A percentile compares a stretch with the other conserved stretches of the same genome.
phyloP scores from a whole-genome alignment of 2,888 invertebrate genomes.

The Saturnia japonica region DNA sequence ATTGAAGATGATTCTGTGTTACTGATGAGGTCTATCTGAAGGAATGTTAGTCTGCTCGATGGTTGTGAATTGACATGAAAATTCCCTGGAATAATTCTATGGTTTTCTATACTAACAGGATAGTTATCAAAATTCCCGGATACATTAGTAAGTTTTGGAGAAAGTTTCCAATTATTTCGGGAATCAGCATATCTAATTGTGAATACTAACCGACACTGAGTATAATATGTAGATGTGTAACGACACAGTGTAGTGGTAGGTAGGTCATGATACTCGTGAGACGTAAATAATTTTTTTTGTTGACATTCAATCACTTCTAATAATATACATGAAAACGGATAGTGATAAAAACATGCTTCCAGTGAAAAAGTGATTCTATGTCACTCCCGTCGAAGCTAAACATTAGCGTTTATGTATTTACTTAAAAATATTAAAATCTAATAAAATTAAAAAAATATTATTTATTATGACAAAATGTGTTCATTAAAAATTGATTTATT shows the following conservation, averaged over 20 bases:
- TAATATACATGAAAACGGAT: neutral
- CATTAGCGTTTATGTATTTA: slow-evolving; percentile 46
- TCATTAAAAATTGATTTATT: too few relatives aligned
- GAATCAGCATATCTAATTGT: neutral
- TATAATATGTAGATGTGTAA: slow-evolving; percentile 54
- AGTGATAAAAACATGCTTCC: slow-evolving; percentile 12
- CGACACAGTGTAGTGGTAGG: slow-evolving; percentile 28
- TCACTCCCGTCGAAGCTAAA: neutral
- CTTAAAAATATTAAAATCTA: neutral
- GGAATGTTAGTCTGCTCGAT: slow-evolving; percentile 52
- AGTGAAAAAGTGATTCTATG: slow-evolving; percentile 36
- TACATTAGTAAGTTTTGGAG: neutral
- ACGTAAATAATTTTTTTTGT: slow-evolving; percentile 34
- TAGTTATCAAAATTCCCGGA: neutral
- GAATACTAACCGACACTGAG: slow-evolving; percentile 48
- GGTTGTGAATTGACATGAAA: slow-evolving; percentile 35
- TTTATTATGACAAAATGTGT: too few relatives aligned
- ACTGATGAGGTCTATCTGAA: slow-evolving; percentile 56
- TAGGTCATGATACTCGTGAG: slow-evolving; percentile 20
- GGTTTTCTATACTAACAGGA: neutral
- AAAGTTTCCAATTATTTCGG: neutral
- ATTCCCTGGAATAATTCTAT: neutral
- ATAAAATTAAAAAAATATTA: too few relatives aligned
- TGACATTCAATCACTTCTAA: neutral
- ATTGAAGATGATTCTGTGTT: slow-evolving; percentile 65